phyloP scores from a whole-genome alignment of 1,140 invertebrate genomes.

The Bombus fervidus region DNA sequence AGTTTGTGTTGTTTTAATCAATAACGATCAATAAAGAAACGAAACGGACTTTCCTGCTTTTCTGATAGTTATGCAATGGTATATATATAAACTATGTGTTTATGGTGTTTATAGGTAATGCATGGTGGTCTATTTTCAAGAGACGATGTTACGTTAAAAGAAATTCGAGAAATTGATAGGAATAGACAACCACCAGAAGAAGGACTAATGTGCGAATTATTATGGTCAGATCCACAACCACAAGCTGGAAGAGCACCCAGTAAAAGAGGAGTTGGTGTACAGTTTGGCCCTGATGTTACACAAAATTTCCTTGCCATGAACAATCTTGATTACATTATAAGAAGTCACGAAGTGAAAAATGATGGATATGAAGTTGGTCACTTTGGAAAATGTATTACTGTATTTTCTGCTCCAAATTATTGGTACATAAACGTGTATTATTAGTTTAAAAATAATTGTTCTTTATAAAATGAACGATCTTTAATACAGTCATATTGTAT shows the following conservation, averaged over 20 bases:
- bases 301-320: slow-evolving; percentile 92
- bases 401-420: slow-evolving; percentile 99
- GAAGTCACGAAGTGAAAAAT: slow-evolving; percentile 99
- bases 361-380: slow-evolving; percentile 98
- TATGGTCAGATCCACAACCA: slow-evolving; percentile 99
- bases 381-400: slow-evolving; percentile 96
- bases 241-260: slow-evolving; percentile 93
- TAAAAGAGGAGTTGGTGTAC: slow-evolving; percentile 98
- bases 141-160: slow-evolving; percentile 95
- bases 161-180: slow-evolving; percentile 93
- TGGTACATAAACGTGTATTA: slow-evolving; percentile 86
- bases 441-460: background rate
- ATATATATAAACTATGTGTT: slow-evolving; percentile 22
- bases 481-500: slow-evolving; percentile 1
- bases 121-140: slow-evolving; percentile 96
- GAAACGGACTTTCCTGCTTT: too few species aligned
- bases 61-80: background rate
- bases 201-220: slow-evolving; percentile 97
- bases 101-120: slow-evolving; percentile 87
- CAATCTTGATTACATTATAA: slow-evolving; percentile 95
- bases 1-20: too few species aligned
- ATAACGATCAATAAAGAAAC: too few species aligned
- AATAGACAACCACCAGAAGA: slow-evolving; percentile 98
- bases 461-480: background rate
- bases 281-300: slow-evolving; percentile 99